These are phyloP conservation scores for Scaptomyza reducta DNA, from an alignment of 2,888 invertebrate species.

Conservation along the genomic window DNA sequence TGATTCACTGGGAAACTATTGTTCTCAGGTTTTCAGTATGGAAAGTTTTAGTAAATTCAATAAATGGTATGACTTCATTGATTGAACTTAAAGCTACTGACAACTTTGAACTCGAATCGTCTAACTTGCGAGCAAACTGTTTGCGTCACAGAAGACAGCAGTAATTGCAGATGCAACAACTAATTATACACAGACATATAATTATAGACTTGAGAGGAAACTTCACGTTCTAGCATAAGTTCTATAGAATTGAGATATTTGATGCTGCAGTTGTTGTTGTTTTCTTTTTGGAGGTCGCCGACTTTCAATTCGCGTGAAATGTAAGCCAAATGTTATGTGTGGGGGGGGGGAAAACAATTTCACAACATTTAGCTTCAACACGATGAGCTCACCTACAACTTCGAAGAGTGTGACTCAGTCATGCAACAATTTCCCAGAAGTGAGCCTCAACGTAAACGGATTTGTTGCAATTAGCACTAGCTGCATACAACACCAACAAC, in stretches of 20 bases:
- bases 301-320: conserved; percentile 60
- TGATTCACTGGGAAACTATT: background rate
- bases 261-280: conserved; percentile 2
- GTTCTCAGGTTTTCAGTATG: background rate
- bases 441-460: background rate
- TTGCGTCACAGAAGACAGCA: conserved; percentile 33
- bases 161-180: conserved; percentile 7
- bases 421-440: conserved; percentile 61
- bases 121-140: conserved; percentile 19
- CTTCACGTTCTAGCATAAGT: conserved; percentile 25
- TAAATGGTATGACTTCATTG: background rate
- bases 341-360: conserved; percentile 15
- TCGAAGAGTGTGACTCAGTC: conserved; percentile 52
- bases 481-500: conserved; percentile 9
- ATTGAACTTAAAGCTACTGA: background rate
- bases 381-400: conserved; percentile 48
- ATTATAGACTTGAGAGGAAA: background rate
- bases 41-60: background rate
- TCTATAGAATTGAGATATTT: conserved; percentile 24
- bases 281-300: conserved; percentile 44
- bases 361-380: conserved; percentile 14
- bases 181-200: background rate
- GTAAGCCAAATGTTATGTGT: conserved; percentile 25
- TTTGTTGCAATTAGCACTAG: conserved; percentile 62
- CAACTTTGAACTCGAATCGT: conserved; percentile 15